A percentile compares a stretch with the other conserved stretches of the same genome.
Conservation (phyloP, 2,113 vertebrate species). For the Atrichornis clamosus region DNA sequence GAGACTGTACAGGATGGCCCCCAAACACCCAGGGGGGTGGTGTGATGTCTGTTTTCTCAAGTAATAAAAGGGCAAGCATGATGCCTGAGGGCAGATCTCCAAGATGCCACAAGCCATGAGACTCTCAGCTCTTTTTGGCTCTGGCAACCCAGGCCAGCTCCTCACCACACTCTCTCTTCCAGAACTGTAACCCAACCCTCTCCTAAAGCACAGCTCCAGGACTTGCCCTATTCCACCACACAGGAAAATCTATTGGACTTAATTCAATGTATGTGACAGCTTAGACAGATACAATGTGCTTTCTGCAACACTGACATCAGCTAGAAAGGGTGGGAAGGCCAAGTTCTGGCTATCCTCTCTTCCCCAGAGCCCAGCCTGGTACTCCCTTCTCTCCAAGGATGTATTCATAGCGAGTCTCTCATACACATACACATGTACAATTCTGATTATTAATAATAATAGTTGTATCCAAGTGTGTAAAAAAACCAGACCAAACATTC, state of each 20-base stretch:
- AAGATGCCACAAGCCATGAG: neutral
- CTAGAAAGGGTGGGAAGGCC: neutral
- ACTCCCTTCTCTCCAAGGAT: neutral
- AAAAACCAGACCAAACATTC: neutral
- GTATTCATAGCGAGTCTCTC: neutral
- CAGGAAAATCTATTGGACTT: neutral
- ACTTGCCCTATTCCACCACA: neutral
- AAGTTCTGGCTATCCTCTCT: neutral
- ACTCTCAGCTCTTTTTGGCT: neutral
- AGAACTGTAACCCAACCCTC: neutral
- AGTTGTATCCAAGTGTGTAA: neutral
- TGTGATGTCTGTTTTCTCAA: neutral
- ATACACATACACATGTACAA: neutral
- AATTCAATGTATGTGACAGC: neutral
- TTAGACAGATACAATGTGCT: fast-evolving
- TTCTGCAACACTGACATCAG: neutral
- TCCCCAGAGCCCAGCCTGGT: neutral
- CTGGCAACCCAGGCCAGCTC: neutral
- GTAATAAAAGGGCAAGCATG: neutral
- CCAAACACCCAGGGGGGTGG: neutral
- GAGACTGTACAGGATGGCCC: neutral
- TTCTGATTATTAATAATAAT: neutral
- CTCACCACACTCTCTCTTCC: fast-evolving
- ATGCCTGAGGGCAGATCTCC: neutral
- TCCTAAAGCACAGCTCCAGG: neutral